phyloP scores from a whole-genome alignment of 2,888 invertebrate species.

The Candidula unifasciata region DNA sequence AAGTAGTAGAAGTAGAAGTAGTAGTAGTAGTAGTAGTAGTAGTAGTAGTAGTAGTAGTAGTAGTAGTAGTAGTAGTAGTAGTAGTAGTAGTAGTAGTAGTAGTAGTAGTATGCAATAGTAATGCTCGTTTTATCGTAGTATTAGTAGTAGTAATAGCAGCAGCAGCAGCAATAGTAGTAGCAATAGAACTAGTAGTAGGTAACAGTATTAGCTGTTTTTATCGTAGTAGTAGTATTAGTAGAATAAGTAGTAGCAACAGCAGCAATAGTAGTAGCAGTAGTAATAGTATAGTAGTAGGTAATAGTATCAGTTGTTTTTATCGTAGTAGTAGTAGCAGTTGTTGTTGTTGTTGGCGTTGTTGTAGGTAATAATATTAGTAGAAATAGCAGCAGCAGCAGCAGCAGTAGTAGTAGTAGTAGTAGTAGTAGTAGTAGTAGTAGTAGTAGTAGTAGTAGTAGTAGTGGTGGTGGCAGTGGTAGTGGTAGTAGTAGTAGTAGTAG shows the following conservation, averaged over 20 bases:
- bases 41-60: background rate
- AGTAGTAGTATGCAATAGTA: background rate
- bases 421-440: conserved; percentile 53
- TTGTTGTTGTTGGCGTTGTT: background rate
- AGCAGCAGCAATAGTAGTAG: background rate
- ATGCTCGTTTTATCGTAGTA: too few species aligned
- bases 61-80: background rate
- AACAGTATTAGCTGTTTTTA: too few species aligned
- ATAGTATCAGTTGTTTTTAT: too few species aligned
- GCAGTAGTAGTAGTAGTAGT: conserved; percentile 54
- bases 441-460: conserved; percentile 52
- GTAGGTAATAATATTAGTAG: background rate
- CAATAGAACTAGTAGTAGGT: too few species aligned
- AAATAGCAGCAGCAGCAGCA: conserved; percentile 42
- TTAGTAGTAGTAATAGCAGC: background rate
- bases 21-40: background rate
- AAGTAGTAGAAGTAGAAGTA: background rate
- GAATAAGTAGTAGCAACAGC: too few species aligned
- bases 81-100: conserved; percentile 4
- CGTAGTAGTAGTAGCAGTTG: too few species aligned
- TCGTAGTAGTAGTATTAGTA: too few species aligned
- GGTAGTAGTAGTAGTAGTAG: background rate
- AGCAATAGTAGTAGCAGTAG: too few species aligned
- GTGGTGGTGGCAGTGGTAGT: conserved; percentile 46
- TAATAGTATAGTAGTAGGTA: too few species aligned